Evolutionary conservation across 2,888 invertebrate species (phyloP).

Genomic region (Chaetogeoica ovagalla): DNA sequence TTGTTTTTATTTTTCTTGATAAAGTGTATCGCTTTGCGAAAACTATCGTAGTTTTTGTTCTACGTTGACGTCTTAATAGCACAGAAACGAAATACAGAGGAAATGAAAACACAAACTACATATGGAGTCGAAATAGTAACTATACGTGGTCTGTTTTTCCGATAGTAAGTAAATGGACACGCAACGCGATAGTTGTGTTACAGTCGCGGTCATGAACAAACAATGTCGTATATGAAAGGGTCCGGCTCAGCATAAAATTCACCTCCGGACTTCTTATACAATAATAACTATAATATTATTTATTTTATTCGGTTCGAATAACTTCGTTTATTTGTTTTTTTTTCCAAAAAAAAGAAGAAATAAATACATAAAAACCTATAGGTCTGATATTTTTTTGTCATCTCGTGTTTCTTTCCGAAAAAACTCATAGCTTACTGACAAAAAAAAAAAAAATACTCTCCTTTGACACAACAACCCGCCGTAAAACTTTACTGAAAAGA

Average conservation of each 20-base stretch:
- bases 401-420: background rate
- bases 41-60: background rate
- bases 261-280: background rate
- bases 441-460: background rate
- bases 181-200: background rate
- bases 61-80: background rate
- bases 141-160: background rate
- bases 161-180: constrained; percentile 16
- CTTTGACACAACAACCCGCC: constrained; percentile 1
- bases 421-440: background rate
- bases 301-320: constrained; percentile 20
- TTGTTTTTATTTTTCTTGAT: background rate
- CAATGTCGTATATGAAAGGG: background rate
- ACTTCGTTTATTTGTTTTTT: constrained; percentile 10
- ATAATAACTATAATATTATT: background rate
- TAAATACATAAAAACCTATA: background rate
- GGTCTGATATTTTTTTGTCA: background rate
- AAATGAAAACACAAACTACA: background rate
- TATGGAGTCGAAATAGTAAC: background rate
- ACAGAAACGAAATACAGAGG: constrained; percentile 1
- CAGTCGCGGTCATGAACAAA: too few species aligned
- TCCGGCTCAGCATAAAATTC: constrained; percentile 3
- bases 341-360: too few species aligned
- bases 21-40: constrained; percentile 12
- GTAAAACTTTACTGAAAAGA: constrained; percentile 1